Evolutionary conservation across 92 coral and sea anemone species (phyloP).

Genomic region (Palythoa heliodiscus): DNA sequence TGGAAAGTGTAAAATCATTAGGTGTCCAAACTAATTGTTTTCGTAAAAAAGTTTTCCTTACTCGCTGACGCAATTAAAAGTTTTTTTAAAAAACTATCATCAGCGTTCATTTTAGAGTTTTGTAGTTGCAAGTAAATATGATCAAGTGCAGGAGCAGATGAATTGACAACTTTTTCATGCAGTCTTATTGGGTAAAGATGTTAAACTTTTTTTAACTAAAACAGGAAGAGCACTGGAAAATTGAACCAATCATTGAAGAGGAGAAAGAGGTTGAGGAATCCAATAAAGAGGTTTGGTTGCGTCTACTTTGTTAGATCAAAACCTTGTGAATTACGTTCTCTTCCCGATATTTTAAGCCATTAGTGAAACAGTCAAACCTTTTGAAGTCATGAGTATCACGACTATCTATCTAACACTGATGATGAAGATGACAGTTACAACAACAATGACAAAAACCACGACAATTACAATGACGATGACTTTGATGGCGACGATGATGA

Average conservation of each 20-base stretch:
- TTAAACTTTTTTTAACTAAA: background rate
- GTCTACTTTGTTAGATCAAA: background rate
- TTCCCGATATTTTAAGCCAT: too few species aligned
- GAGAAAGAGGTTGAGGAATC: conserved; percentile 78
- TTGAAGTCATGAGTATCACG: background rate
- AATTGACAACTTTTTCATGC: background rate
- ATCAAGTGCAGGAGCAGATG: too few species aligned
- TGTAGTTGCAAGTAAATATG: too few species aligned
- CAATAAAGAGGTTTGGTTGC: conserved; percentile 53
- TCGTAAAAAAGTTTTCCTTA: too few species aligned
- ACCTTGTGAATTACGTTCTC: background rate
- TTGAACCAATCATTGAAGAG: conserved; percentile 83
- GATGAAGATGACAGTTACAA: background rate
- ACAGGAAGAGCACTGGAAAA: conserved; percentile 98
- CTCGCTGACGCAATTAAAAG: too few species aligned
- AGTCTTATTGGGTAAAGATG: background rate
- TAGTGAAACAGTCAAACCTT: too few species aligned
- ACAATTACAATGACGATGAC: background rate
- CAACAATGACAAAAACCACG: too few species aligned
- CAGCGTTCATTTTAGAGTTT: too few species aligned
- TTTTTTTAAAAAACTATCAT: too few species aligned
- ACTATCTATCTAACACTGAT: background rate
- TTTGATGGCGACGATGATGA: too few species aligned
- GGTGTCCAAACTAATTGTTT: too few species aligned
- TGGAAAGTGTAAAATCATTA: too few species aligned